phyloP scores from a whole-genome alignment of 92 coral and sea anemone genomes.

The Actinostola sp. region DNA sequence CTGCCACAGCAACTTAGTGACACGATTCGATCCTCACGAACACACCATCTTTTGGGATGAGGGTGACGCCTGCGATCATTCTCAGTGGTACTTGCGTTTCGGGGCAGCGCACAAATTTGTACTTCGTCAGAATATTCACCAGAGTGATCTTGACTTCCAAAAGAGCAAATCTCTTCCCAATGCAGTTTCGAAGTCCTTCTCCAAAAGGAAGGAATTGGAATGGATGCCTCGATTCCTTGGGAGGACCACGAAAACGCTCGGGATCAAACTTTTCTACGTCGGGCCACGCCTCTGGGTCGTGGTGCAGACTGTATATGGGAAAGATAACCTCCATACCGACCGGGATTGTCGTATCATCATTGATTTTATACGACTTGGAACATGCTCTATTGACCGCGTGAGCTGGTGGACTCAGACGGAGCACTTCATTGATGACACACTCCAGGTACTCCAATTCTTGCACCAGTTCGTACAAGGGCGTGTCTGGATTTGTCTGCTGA shows the following conservation, averaged over 20 bases:
- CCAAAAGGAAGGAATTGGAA: conserved; percentile 77
- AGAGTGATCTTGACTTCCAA: conserved; percentile 63
- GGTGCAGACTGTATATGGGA: conserved; percentile 58
- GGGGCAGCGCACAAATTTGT: conserved; percentile 64
- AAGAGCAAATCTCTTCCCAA: conserved; percentile 69
- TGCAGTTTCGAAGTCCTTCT: conserved; percentile 73
- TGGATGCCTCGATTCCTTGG: conserved; percentile 70
- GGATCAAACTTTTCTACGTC: conserved; percentile 63
- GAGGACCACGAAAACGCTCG: conserved; percentile 57
- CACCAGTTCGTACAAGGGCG: conserved; percentile 7
- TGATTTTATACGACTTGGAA: not conserved
- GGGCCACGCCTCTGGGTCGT: conserved; percentile 69
- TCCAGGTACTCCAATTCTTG: conserved; percentile 19
- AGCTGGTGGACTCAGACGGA: conserved; percentile 11
- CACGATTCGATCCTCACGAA: conserved; percentile 33
- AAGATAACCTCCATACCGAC: conserved; percentile 45
- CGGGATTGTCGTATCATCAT: conserved; percentile 28
- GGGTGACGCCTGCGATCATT: conserved; percentile 53
- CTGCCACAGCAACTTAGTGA: not conserved
- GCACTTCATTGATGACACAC: conserved; percentile 24
- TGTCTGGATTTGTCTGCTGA: conserved; percentile 5
- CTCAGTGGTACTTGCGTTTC: conserved; percentile 70
- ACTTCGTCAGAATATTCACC: conserved; percentile 58
- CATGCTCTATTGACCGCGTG: not conserved
- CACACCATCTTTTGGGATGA: conserved; percentile 60